Evolutionary conservation across 2,888 invertebrate species (phyloP).

Genomic region (Oegoconia quadripuncta): DNA sequence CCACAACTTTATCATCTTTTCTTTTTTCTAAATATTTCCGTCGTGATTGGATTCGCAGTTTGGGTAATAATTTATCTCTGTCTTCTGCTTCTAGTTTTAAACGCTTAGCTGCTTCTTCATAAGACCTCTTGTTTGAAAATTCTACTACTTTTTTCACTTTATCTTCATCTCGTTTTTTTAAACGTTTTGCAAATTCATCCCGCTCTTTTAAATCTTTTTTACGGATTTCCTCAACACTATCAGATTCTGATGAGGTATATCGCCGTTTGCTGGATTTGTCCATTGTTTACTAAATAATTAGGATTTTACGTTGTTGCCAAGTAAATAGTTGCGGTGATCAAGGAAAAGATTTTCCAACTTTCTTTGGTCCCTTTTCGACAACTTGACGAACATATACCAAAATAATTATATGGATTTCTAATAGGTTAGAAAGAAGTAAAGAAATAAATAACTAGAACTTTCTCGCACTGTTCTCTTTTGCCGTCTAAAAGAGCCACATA

Average conservation of each 20-base stretch:
- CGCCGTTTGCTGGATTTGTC: constrained; percentile 60
- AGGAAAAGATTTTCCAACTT: background rate
- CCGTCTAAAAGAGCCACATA: too few species aligned
- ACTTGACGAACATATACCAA: too few species aligned
- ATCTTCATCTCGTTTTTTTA: constrained; percentile 93
- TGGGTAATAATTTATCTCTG: constrained; percentile 91
- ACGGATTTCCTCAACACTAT: constrained; percentile 90
- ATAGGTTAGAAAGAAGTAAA: too few species aligned
- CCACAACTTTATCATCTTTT: constrained; percentile 96
- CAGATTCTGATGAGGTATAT: constrained; percentile 78
- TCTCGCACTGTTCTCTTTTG: too few species aligned
- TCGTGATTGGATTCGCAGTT: constrained; percentile 93
- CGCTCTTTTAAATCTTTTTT: constrained; percentile 91
- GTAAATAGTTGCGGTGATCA: background rate
- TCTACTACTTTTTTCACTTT: constrained; percentile 90
- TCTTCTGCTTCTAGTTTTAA: constrained; percentile 93
- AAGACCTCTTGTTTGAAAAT: constrained; percentile 82
- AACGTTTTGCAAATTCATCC: constrained; percentile 94
- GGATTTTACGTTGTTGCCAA: constrained; percentile 4
- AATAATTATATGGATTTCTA: too few species aligned
- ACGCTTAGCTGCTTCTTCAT: constrained; percentile 93
- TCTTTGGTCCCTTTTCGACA: too few species aligned
- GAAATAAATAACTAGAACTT: too few species aligned
- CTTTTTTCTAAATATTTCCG: constrained; percentile 96
- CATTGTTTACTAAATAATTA: constrained; percentile 35